Base-by-base conservation (phyloP, 2,113 vertebrate species). In the Mormyrus iriodes region DNA sequence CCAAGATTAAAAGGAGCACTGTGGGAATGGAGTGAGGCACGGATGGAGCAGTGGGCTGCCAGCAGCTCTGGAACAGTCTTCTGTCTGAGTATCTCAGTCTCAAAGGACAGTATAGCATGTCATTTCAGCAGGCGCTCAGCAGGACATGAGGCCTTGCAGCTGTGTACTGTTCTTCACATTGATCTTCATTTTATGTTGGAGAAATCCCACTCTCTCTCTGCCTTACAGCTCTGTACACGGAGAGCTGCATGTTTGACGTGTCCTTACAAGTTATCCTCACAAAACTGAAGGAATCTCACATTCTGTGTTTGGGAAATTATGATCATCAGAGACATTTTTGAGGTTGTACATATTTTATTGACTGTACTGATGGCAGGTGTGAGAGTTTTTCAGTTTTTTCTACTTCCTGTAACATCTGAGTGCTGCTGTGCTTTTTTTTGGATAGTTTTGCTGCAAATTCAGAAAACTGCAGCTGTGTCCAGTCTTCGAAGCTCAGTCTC, bases 11-110 rank as follows among this genome's bases (percentile, higher is more conserved):
- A 24, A 0, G 53, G 53, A 21, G 53, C 19, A 55, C 15, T 55
- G 52, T 1, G 9, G 12, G 49, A 12, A 51, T 13, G 49, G 49
- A 12, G 49, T 88, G 51, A 13, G 10, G 52, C 52, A 53, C 13
- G 17, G 52, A 65, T 0, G 9, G 65, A 31, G 65, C 65, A 73
- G 91, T 91, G 73, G 90, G 93, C 89, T 92, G 95, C 82, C 93
- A 96, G 90, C 94, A 94, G 87, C 97, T 98, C 93, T 97, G 97
- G 96, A 95, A 96, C 91, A 91, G 96, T 42, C 95, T 98, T 0
- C 94, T 97, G 86, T 97, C 97, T 89, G 95, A 97, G 93, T 97
- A 97, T 93, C 94, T 97, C 91, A 95, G 96, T 91, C 93, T 97
- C 48, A 97, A 96, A 21, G 97, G 95, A 92, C 7, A 51, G 69